These are phyloP conservation scores for Eustalomyia histrio DNA, from an alignment of 2,888 invertebrate genomes.

Conservation along the genomic window DNA sequence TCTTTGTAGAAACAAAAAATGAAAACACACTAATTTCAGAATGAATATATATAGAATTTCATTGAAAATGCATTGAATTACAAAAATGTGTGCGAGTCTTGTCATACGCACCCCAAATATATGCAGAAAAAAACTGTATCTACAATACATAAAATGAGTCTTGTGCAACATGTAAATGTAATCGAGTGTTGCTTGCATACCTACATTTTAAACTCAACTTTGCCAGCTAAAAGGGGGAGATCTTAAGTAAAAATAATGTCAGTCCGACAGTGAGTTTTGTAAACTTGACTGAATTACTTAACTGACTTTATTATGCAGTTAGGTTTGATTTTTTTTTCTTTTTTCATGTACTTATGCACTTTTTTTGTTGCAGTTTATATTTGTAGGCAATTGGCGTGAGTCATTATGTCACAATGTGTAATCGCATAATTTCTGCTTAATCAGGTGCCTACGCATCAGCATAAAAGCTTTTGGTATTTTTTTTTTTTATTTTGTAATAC, in stretches of 20 bases:
- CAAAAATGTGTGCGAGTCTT: constrained; percentile 43
- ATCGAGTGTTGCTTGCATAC: constrained; percentile 38
- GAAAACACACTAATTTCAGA: not conserved
- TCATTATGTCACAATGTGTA: constrained; percentile 64
- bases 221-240: not conserved
- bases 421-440: constrained; percentile 74
- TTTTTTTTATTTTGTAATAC: not conserved
- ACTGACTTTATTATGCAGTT: constrained; percentile 20
- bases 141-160: constrained; percentile 24
- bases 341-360: not conserved
- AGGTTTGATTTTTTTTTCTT: constrained; percentile 13
- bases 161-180: constrained; percentile 47
- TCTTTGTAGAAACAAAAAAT: constrained; percentile 17
- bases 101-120: constrained; percentile 50
- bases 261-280: constrained; percentile 20
- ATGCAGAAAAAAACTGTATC: not conserved
- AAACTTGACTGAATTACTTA: constrained; percentile 43
- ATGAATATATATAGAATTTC: constrained; percentile 37
- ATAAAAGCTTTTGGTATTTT: constrained; percentile 55
- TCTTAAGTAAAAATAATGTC: constrained; percentile 14
- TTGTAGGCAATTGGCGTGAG: constrained; percentile 45
- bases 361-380: not conserved
- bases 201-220: not conserved
- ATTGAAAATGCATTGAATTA: constrained; percentile 52
- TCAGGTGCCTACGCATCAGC: constrained; percentile 73